A percentile compares a stretch with the other conserved stretches of the same genome.
These are phyloP conservation scores for Heteromyza rotundicornis DNA, from an alignment of 2,888 invertebrate species.

Conservation along the genomic window DNA sequence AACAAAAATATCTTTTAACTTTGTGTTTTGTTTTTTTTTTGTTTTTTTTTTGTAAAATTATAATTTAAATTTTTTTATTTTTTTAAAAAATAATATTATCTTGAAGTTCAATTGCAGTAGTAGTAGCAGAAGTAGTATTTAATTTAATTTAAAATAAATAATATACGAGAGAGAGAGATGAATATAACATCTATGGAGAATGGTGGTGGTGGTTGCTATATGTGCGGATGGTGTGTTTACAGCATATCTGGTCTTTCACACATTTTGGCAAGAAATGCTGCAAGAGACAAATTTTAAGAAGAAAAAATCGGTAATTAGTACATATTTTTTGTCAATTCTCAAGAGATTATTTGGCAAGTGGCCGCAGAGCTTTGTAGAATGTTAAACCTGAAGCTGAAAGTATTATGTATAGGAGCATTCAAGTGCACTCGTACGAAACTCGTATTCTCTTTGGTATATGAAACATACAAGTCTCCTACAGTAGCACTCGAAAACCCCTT, in stretches of 20 bases:
- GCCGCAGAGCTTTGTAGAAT: too few species aligned
- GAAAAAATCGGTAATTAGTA: too few species aligned
- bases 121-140: conserved; percentile 59
- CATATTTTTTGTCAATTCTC: too few species aligned
- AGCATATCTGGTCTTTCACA: conserved; percentile 68
- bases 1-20: conserved; percentile 40
- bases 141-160: conserved; percentile 60
- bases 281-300: conserved; percentile 53
- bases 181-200: conserved; percentile 61
- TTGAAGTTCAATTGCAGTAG: conserved; percentile 59
- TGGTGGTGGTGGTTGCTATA: conserved; percentile 59
- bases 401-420: too few species aligned
- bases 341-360: too few species aligned
- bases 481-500: too few species aligned
- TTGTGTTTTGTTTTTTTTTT: conserved; percentile 43
- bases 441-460: too few species aligned
- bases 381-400: too few species aligned
- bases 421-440: too few species aligned
- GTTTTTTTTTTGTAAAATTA: conserved; percentile 48
- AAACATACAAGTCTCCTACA: too few species aligned
- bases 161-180: conserved; percentile 60
- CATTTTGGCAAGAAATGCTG: conserved; percentile 90
- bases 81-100: conserved; percentile 56
- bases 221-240: conserved; percentile 49
- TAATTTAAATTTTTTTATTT: conserved; percentile 56